A percentile compares a stretch with the other conserved stretches of the same genome.
Conservation (phyloP, 2,888 invertebrate genomes). For the Cerastis rubricosa region DNA sequence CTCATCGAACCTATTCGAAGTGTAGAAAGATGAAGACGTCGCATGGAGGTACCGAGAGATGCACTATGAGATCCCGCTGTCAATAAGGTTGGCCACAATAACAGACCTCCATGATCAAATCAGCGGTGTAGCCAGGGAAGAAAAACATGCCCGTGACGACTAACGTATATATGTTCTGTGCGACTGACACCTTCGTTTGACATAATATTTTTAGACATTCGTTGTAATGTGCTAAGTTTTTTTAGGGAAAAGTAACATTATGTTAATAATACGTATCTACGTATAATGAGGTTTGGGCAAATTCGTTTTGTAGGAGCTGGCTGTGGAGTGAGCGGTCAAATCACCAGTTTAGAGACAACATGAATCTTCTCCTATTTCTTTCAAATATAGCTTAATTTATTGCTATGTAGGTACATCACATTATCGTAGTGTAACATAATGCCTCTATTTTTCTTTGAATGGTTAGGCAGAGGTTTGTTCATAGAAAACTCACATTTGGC, state of each 20-base stretch:
- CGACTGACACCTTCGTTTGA: background rate
- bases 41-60: background rate
- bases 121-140: background rate
- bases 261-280: background rate
- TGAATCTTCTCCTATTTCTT: background rate
- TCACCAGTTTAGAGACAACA: background rate
- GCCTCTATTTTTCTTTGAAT: background rate
- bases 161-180: no score
- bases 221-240: slow-evolving; percentile 7
- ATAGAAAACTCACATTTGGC: background rate
- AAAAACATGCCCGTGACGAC: background rate
- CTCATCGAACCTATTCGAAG: background rate
- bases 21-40: background rate
- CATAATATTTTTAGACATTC: slow-evolving; percentile 4
- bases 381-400: background rate
- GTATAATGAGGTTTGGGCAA: background rate
- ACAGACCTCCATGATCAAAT: background rate
- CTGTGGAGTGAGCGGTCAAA: no score
- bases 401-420: background rate
- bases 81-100: background rate
- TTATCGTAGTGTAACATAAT: background rate
- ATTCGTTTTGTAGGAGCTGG: background rate
- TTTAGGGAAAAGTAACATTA: background rate
- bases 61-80: background rate
- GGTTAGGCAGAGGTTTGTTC: background rate